phyloP scores from a whole-genome alignment of 1,140 invertebrate genomes.

The Drosophila suzukii region DNA sequence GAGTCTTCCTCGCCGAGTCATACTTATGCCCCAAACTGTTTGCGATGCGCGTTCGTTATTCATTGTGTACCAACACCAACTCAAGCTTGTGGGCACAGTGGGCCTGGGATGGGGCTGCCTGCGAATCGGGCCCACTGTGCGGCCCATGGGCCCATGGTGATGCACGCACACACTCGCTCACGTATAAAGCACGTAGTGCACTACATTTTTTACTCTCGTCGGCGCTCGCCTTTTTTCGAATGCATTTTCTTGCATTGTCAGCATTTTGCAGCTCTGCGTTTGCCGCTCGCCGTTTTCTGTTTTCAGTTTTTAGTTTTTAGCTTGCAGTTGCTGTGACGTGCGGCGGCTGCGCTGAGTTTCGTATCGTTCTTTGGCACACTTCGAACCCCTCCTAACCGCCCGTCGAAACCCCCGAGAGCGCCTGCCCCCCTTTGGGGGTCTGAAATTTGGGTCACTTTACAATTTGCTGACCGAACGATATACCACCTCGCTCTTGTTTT shows the following conservation, averaged over 20 bases:
- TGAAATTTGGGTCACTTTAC: slow-evolving; percentile 79
- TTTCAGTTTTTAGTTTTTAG: slow-evolving; percentile 17
- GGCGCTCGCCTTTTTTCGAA: slow-evolving; percentile 48
- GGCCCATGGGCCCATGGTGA: slow-evolving; percentile 4
- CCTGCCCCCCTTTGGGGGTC: slow-evolving; percentile 15
- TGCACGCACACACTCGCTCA: slow-evolving; percentile 60
- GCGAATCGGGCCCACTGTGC: slow-evolving; percentile 44
- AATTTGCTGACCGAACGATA: slow-evolving; percentile 79
- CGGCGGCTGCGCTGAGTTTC: slow-evolving; percentile 51
- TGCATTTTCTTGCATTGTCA: slow-evolving; percentile 81
- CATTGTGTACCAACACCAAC: slow-evolving; percentile 18
- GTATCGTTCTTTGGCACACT: slow-evolving; percentile 73
- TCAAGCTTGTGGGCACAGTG: slow-evolving; percentile 17
- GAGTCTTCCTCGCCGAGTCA: slow-evolving; percentile 7
- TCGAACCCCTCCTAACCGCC: slow-evolving; percentile 33
- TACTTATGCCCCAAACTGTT: slow-evolving; percentile 37
- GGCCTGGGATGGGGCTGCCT: slow-evolving; percentile 4
- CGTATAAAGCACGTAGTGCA: slow-evolving; percentile 41
- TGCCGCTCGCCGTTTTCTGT: slow-evolving; percentile 28
- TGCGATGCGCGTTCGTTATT: slow-evolving; percentile 26
- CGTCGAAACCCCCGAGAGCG: slow-evolving; percentile 1
- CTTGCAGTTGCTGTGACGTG: slow-evolving; percentile 56
- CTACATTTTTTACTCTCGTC: slow-evolving; percentile 31
- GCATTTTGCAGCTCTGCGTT: slow-evolving; percentile 63
- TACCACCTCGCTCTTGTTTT: slow-evolving; percentile 54